Evolutionary conservation across 2,888 invertebrate species (phyloP).

Genomic region (Notocelia uddmanniana): DNA sequence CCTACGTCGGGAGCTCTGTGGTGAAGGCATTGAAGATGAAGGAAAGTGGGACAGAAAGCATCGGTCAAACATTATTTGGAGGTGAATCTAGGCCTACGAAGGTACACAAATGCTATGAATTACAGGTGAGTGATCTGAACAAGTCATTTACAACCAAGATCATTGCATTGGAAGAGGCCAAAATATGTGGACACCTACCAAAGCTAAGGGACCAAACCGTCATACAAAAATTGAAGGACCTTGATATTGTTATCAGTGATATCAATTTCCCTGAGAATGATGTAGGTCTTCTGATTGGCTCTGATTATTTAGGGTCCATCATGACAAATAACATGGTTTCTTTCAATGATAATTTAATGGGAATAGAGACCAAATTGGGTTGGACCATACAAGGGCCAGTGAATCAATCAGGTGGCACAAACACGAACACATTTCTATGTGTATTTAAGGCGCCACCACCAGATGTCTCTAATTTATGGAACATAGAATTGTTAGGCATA

Average conservation of each 20-base stretch:
- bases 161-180: not conserved
- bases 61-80: not conserved
- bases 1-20: not conserved
- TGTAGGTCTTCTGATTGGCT: not conserved
- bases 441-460: too few species aligned
- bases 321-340: too few species aligned
- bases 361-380: too few species aligned
- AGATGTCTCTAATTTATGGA: not conserved
- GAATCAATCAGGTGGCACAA: too few species aligned
- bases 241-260: not conserved
- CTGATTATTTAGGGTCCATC: not conserved
- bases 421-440: too few species aligned
- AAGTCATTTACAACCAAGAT: not conserved
- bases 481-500: not conserved
- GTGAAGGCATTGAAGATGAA: not conserved
- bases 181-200: slow-evolving; percentile 1
- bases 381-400: too few species aligned
- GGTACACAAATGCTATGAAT: not conserved
- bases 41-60: too few species aligned
- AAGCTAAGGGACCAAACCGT: not conserved
- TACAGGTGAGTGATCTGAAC: not conserved
- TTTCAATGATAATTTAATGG: too few species aligned
- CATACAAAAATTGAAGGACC: not conserved
- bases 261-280: not conserved
- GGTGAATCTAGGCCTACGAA: not conserved